These are phyloP conservation scores for Gasterosteus aculeatus DNA, from an alignment of 2,113 vertebrate genomes.

Conservation along the genomic window DNA sequence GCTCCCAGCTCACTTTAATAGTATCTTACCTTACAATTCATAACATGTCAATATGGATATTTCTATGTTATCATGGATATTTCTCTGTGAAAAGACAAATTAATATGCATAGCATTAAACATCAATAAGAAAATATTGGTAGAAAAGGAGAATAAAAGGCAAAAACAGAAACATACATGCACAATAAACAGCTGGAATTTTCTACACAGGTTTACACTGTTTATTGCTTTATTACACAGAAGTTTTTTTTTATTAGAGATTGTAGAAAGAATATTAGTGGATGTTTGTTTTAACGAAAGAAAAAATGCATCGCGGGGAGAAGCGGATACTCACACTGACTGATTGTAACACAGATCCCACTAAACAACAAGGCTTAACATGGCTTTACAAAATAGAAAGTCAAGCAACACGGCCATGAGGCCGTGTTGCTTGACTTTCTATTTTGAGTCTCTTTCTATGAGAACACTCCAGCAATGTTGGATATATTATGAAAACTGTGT, in stretches of 20 bases:
- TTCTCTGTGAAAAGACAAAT: no score
- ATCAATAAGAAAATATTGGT: no score
- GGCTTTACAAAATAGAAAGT: not conserved
- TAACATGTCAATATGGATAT: not conserved
- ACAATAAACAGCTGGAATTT: no score
- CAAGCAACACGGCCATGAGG: not conserved
- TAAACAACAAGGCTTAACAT: not conserved
- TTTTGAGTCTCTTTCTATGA: slow-evolving; percentile 16
- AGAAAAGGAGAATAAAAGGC: no score
- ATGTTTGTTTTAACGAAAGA: not conserved
- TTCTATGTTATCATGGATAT: not conserved
- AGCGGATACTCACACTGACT: not conserved
- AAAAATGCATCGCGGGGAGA: not conserved
- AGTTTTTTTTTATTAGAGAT: not conserved
- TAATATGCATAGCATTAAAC: no score
- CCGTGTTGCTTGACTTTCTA: no score
- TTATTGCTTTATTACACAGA: not conserved
- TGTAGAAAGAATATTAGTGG: not conserved
- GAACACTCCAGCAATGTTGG: not conserved
- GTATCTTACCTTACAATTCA: slow-evolving; percentile 1
- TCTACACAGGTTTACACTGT: no score
- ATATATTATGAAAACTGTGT: slow-evolving; percentile 5
- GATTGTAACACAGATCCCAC: slow-evolving; percentile 12
- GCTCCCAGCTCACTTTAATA: slow-evolving; percentile 32
- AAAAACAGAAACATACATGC: no score